Conservation (phyloP, 2,113 vertebrate genomes). For the Dinomys branickii region DNA sequence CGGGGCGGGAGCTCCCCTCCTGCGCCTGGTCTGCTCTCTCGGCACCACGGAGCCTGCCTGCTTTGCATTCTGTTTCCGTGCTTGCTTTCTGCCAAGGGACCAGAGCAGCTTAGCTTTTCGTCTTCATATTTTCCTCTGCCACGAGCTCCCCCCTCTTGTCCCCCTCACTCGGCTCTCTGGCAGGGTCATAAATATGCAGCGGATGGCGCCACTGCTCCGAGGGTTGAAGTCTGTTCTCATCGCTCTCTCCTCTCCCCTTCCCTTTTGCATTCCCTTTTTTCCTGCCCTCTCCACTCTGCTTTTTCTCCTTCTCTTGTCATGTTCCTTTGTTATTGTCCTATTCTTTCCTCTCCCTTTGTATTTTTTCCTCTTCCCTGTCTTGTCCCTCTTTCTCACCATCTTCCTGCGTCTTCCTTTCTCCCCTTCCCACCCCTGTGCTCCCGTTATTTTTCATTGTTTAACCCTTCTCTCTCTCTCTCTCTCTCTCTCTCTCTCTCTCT, state of each 20-base stretch:
- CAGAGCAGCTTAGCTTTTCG: constrained; percentile 83
- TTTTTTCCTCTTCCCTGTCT: background rate
- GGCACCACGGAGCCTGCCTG: constrained; percentile 77
- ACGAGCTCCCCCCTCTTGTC: constrained; percentile 26
- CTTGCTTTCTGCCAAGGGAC: constrained; percentile 82
- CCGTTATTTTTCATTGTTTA: constrained; percentile 72
- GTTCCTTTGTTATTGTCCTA: background rate
- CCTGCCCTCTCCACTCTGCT: background rate
- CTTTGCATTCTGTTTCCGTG: constrained; percentile 87
- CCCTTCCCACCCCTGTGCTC: background rate
- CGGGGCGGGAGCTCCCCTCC: constrained; percentile 33
- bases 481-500: too few relatives aligned
- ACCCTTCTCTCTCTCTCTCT: background rate
- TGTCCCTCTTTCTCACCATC: background rate
- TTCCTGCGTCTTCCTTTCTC: background rate
- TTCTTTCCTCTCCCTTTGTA: background rate
- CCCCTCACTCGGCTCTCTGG: constrained; percentile 76
- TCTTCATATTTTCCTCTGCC: constrained; percentile 81
- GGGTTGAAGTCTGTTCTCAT: constrained; percentile 77
- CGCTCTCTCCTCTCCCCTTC: background rate
- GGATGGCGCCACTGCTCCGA: constrained; percentile 80
- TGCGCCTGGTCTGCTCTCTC: constrained; percentile 60
- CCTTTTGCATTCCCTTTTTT: background rate
- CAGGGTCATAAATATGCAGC: constrained; percentile 88
- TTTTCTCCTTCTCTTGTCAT: background rate